Evolutionary conservation across 2,113 vertebrate genomes (phyloP).

Genomic region (Lepus americanus): DNA sequence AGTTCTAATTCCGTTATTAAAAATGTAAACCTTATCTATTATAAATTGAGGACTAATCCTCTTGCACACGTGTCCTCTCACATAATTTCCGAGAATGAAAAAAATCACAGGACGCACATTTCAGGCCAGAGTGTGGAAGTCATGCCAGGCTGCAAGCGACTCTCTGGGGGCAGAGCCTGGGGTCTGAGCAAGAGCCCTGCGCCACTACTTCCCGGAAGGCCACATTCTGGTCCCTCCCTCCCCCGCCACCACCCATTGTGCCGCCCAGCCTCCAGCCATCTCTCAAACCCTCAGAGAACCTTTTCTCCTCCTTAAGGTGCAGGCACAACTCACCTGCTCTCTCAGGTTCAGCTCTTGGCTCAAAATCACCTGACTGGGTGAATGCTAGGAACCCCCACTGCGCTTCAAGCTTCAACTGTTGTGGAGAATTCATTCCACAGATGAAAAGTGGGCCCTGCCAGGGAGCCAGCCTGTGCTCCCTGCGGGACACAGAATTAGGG

Average conservation of each 20-base stretch:
- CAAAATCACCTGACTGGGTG: not conserved
- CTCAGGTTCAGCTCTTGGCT: not conserved
- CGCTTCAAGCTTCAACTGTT: not conserved
- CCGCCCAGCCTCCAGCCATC: no score
- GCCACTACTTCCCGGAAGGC: not conserved
- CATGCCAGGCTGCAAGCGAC: conserved; percentile 3
- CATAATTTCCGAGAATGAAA: conserved; percentile 80
- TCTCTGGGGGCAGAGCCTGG: not conserved
- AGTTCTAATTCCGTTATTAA: conserved; percentile 86
- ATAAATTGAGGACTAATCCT: conserved; percentile 83
- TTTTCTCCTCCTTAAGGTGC: not conserved
- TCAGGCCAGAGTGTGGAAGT: conserved; percentile 64
- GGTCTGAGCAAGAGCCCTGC: not conserved
- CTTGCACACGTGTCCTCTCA: conserved; percentile 82
- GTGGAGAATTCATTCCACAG: not conserved
- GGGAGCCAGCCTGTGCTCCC: not conserved
- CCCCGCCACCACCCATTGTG: no score
- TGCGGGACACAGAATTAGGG: fast-evolving
- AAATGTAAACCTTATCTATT: conserved; percentile 87
- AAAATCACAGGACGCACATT: conserved; percentile 75
- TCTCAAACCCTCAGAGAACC: not conserved
- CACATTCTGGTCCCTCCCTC: not conserved
- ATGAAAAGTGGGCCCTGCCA: not conserved
- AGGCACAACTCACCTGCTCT: no score
- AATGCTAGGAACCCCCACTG: not conserved